Evolutionary conservation across 2,797 vertebrate species (phyloP).

Genomic region (Chelidonichthys spinosus): DNA sequence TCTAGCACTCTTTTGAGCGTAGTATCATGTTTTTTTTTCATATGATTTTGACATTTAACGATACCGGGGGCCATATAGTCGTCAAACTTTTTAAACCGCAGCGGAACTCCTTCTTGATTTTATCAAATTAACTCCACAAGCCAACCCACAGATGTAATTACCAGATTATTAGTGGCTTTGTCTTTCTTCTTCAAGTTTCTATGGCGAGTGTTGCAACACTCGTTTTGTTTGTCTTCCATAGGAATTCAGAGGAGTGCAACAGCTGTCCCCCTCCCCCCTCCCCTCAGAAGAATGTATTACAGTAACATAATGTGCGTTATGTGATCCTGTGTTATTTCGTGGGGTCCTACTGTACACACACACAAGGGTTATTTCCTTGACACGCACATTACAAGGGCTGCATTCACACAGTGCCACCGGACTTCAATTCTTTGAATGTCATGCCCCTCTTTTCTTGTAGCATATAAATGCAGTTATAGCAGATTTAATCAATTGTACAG

Average conservation of each 20-base stretch:
- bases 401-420: conserved; percentile 2
- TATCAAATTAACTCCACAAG: background rate
- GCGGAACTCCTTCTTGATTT: too few species aligned
- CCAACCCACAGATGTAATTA: conserved; percentile 12
- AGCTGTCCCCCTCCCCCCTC: background rate
- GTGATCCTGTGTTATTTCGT: conserved; percentile 4
- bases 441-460: background rate
- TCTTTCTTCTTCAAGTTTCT: conserved; percentile 14
- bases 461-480: background rate
- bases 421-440: background rate
- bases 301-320: conserved; percentile 10
- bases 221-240: conserved; percentile 37
- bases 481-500: background rate
- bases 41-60: background rate
- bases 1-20: too few species aligned
- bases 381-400: background rate
- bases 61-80: too few species aligned
- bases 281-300: background rate
- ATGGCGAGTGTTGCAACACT: background rate
- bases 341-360: conserved; percentile 2
- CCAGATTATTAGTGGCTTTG: conserved; percentile 13
- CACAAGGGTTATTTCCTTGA: conserved; percentile 17
- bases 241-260: conserved; percentile 18
- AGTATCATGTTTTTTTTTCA: background rate
- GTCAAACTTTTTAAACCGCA: background rate